These are phyloP conservation scores for Cichladusa arquata DNA, from an alignment of 2,113 vertebrate species.

Conservation along the genomic window DNA sequence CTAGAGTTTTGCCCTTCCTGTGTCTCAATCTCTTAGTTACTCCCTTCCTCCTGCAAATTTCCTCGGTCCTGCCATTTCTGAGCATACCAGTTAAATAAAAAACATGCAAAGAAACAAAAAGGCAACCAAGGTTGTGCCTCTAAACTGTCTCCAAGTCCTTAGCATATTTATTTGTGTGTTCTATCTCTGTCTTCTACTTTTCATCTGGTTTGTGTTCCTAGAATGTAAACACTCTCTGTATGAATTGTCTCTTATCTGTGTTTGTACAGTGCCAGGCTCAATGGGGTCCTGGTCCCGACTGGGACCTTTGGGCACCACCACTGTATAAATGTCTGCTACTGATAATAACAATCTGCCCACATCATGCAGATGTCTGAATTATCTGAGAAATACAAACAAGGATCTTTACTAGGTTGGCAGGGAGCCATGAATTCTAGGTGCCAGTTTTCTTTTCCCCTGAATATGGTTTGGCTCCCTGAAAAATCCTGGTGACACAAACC, in stretches of 20 bases:
- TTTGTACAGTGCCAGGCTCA: conserved; percentile 64
- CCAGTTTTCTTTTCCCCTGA: conserved; percentile 43
- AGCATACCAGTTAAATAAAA: background rate
- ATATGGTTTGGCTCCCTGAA: background rate
- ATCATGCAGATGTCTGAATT: conserved; percentile 58
- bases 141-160: background rate
- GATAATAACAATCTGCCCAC: conserved; percentile 57
- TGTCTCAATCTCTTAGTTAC: conserved; percentile 12
- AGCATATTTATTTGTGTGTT: conserved; percentile 20
- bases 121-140: background rate
- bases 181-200: background rate
- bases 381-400: conserved; percentile 62
- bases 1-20: background rate
- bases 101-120: background rate
- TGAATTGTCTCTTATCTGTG: conserved; percentile 60
- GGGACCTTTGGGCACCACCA: conserved; percentile 55
- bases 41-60: conserved; percentile 48
- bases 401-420: conserved; percentile 51
- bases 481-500: conserved; percentile 16
- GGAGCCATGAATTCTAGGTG: conserved; percentile 40
- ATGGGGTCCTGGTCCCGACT: background rate
- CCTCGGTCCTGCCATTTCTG: background rate
- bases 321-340: conserved; percentile 55
- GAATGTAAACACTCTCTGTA: conserved; percentile 22
- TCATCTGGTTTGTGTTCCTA: conserved; percentile 52